Conservation (phyloP, 2,888 invertebrate species). For the Chelonus formosanus region DNA sequence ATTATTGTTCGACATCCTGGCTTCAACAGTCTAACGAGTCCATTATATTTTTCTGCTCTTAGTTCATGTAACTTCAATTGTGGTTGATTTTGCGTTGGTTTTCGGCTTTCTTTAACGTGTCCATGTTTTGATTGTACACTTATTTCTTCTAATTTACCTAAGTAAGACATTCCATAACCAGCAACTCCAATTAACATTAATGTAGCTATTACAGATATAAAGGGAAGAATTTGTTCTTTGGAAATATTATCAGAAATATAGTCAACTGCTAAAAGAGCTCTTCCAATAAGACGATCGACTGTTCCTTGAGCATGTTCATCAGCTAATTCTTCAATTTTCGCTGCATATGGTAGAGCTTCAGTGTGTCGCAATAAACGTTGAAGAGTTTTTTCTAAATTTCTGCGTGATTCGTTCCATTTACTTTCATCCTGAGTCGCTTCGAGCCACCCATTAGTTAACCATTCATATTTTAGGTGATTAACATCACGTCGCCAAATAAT, state of each 20-base stretch:
- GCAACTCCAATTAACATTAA: constrained; percentile 79
- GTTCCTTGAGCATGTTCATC: constrained; percentile 69
- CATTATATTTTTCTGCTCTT: constrained; percentile 93
- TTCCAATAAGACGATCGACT: constrained; percentile 74
- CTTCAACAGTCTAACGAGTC: constrained; percentile 88
- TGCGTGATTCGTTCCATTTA: constrained; percentile 76
- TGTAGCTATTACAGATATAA: constrained; percentile 80
- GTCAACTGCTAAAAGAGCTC: constrained; percentile 74
- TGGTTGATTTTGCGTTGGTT: constrained; percentile 65
- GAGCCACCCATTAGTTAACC: constrained; percentile 79
- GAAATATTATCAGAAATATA: constrained; percentile 77
- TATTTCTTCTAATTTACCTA: constrained; percentile 75
- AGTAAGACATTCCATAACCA: constrained; percentile 86
- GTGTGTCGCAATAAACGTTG: constrained; percentile 76
- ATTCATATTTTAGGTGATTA: constrained; percentile 89
- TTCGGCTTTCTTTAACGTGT: constrained; percentile 65
- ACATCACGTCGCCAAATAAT: constrained; percentile 90
- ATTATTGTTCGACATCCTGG: constrained; percentile 96
- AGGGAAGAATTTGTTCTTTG: constrained; percentile 81
- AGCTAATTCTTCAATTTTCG: constrained; percentile 70
- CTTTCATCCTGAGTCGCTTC: constrained; percentile 66
- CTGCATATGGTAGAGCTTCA: constrained; percentile 81
- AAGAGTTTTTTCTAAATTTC: constrained; percentile 77
- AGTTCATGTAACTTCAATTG: constrained; percentile 90
- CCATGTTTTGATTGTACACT: constrained; percentile 67